Evolutionary conservation across 2,113 vertebrate species (phyloP), one percentile per base, ranked within the genome.

Genomic region (Chrysochloris asiatica): DNA sequence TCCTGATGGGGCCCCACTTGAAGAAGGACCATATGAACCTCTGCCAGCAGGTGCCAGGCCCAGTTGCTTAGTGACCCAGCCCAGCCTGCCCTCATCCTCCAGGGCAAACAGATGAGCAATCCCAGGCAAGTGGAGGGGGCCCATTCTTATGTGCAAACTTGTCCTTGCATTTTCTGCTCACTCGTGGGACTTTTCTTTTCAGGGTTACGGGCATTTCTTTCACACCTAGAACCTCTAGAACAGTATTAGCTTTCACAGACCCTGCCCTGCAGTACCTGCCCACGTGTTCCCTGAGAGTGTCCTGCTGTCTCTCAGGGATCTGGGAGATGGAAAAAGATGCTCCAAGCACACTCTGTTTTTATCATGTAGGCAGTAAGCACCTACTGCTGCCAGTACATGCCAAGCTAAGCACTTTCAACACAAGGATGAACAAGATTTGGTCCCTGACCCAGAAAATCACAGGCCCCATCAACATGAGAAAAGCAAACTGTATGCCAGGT

Each of bases 21-120:
- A 87, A 52, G 92, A 82, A 48, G 8, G 61, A 38, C 84, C 65
- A 82, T 1, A 2, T 10, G 14, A 24, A 41, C 28, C 50, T 48
- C 67, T 52, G 77, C 69, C 89, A 67, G 84, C 69, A 91, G 50
- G 75, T 72, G 36, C 82, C 88, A 82, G 82, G 75, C 52, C 59
- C 4, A 8, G 79, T 93, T 92, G 84, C 80, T 93, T 86, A 93
- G 94, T 83, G 86, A 95, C 91, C 56, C 63, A 21, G 65, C 36
- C 36, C 59, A 48, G 33, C 83, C 61, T 24, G 67, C 52, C 80
- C 83, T 71, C 79, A 38, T n/a, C 61, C 79, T 87, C 88, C 83
- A 28, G 43, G n/a, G 48, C 69, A 69, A 78, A 83, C 54, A 86
- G 86, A 88, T 93, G 93, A 92, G 63, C 76, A 67, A 52, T 84